Base-by-base conservation (phyloP, 30 jellyfish, hydroid and myxozoan species). In the Turritopsis rubra region DNA sequence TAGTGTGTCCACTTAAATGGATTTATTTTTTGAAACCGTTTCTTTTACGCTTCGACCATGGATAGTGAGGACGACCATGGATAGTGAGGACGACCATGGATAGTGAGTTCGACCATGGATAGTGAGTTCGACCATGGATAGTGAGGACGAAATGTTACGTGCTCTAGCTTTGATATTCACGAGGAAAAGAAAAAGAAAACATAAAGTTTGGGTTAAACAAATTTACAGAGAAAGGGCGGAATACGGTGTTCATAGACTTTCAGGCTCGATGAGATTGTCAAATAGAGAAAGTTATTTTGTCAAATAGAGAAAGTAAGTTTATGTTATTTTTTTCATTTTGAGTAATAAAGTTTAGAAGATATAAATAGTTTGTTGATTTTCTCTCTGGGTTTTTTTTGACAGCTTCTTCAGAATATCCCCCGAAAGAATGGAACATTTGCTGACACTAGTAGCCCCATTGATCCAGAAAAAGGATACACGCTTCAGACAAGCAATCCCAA, bases 401-500 rank as follows among this genome's bases (percentile, higher is more conserved):
- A 66, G 76, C 76, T 66, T 66, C 76, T 66, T 66, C 17, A 66
- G 76, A 66, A 66, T 66, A 17, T 66, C 76, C 5, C 76, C 76
- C 27, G 76, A 66, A 66, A 66, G 76, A 66, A 21, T 66, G 27
- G 76, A 66, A 66, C 76, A 66, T 66, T 66, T 66, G 76, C 17
- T 66, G 29, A 66, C 76, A 21, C 76, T 66, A 21, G 76, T 66
- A 21, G 76, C 16, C 29, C 76, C 76, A 66, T 66, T 66, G 76
- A 66, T 66, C 76, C 76, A 66, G 27, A 66, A 66, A 66, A 66
- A 66, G 17, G 76, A 66, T 26, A 66, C 76, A 66, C 60, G n/a
- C n/a, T n/a, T n/a, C n/a, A n/a, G n/a, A n/a, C n/a, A n/a, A n/a
- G n/a, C n/a, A n/a, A n/a, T n/a, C n/a, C n/a, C n/a, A n/a, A n/a